These are phyloP conservation scores for Calycopis cecrops DNA, from an alignment of 1,140 invertebrate species.

Conservation along the genomic window DNA sequence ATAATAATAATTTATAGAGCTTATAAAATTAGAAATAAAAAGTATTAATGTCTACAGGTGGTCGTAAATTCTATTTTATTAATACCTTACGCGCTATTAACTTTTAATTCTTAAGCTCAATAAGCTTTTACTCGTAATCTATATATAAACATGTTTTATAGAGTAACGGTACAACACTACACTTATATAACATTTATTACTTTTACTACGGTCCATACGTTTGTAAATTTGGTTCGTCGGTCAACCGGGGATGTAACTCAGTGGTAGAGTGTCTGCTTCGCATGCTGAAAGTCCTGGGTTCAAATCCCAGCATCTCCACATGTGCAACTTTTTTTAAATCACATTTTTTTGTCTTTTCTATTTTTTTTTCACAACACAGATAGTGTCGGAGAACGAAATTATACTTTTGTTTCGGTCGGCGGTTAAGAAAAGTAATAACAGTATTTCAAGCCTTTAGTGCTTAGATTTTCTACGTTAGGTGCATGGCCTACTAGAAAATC, in stretches of 20 bases:
- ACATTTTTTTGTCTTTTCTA: too few species aligned
- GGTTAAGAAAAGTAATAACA: too few species aligned
- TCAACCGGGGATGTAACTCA: constrained; percentile 81
- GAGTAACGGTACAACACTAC: neutral
- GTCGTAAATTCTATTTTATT: constrained; percentile 1
- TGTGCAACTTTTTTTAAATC: too few species aligned
- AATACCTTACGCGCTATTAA: neutral
- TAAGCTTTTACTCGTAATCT: constrained; percentile 4
- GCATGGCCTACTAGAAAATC: constrained; percentile 1
- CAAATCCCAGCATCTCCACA: constrained; percentile 80
- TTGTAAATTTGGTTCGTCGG: too few species aligned
- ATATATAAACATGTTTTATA: constrained; percentile 1
- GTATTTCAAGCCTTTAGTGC: too few species aligned
- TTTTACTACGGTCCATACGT: too few species aligned
- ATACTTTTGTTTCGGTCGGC: too few species aligned
- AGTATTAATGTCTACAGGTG: neutral
- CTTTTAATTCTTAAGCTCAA: neutral
- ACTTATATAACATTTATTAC: neutral
- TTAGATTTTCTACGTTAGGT: neutral
- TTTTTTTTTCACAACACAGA: too few species aligned
- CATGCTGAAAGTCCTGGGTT: constrained; percentile 86
- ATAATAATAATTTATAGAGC: too few species aligned
- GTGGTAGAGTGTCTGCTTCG: constrained; percentile 87
- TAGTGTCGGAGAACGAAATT: too few species aligned
- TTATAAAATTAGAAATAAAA: too few species aligned